Base-by-base conservation (phyloP, 2,113 vertebrate species). In the Verasper variegatus region DNA sequence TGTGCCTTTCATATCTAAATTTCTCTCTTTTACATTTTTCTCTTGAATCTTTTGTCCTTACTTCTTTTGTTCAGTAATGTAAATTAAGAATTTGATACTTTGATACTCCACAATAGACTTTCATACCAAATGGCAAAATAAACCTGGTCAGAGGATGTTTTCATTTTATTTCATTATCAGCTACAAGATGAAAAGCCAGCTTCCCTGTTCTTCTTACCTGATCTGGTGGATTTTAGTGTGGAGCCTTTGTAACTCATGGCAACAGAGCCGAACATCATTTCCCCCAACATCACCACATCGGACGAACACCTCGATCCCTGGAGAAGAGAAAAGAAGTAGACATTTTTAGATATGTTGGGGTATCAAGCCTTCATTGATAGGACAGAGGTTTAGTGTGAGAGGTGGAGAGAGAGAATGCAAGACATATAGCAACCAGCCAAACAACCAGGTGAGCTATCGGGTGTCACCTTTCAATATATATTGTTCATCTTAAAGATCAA, bases 231-330 rank as follows among this genome's bases (percentile, higher is more conserved):
- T 99, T 93, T 99, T 81, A 99, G 67, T 0, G 97, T 99, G 12
- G 98, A 99, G 55, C 98, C 98, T 93, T 98, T 99, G 91, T 99
- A 99, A 91, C 98, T 99, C 98, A 99, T 99, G 24, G 98, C 98
- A 83, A 99, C 98, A 15, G 98, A 99, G 64, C 98, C 98, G 91
- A 99, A 99, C 98, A 99, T 99, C 98, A 99, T 99, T 88, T 99
- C 98, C 66, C 97, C 98, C 77, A 99, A 95, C 98, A 99, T 99
- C 81, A 95, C 97, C 83, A 97, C 97, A 88, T 99, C 98, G 3
- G 98, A 98, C 12, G 97, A 96, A 80, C 96, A 97, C 54, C 94
- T 95, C 35, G 97, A 96, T 58, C 95, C 94, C 97, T 99, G 83
- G 3, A 35, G 17, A 55, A 35, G 3, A 37, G 61, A 40, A 3